These are phyloP conservation scores for Syrista parreyssii DNA, from an alignment of 2,888 invertebrate species.

Conservation along the genomic window DNA sequence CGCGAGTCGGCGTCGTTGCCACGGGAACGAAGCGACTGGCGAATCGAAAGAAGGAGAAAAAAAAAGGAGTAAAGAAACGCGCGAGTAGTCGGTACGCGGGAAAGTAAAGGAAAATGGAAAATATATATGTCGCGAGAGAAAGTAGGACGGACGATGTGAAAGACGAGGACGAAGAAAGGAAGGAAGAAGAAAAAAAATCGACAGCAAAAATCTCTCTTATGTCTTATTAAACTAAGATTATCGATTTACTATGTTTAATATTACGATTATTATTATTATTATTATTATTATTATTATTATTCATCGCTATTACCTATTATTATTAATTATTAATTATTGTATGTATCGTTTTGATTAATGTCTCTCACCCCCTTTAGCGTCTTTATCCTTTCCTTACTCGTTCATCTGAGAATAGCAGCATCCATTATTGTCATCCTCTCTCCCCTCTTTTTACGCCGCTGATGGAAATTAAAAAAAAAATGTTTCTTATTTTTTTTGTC, in stretches of 20 bases:
- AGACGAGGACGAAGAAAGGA: conserved; percentile 31
- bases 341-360: conserved; percentile 13
- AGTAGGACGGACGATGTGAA: conserved; percentile 32
- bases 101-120: conserved; percentile 24
- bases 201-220: conserved; percentile 57
- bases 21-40: no score
- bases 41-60: not conserved
- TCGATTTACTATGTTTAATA: conserved; percentile 37
- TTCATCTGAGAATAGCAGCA: no score
- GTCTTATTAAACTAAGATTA: conserved; percentile 54
- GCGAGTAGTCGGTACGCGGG: no score
- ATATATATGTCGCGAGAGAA: conserved; percentile 23
- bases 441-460: no score
- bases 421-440: no score
- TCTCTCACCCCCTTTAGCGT: not conserved
- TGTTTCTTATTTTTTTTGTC: no score
- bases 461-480: no score
- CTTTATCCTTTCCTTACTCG: no score
- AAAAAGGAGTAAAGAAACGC: conserved; percentile 18
- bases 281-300: conserved; percentile 42
- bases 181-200: conserved; percentile 40
- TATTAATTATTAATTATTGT: conserved; percentile 21
- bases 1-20: no score
- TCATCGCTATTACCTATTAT: conserved; percentile 21
- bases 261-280: conserved; percentile 35